A percentile compares a stretch with the other conserved stretches of the same genome.
phyloP scores from a whole-genome alignment of 64 coral and sea anemone species.

The Montipora cactus region DNA sequence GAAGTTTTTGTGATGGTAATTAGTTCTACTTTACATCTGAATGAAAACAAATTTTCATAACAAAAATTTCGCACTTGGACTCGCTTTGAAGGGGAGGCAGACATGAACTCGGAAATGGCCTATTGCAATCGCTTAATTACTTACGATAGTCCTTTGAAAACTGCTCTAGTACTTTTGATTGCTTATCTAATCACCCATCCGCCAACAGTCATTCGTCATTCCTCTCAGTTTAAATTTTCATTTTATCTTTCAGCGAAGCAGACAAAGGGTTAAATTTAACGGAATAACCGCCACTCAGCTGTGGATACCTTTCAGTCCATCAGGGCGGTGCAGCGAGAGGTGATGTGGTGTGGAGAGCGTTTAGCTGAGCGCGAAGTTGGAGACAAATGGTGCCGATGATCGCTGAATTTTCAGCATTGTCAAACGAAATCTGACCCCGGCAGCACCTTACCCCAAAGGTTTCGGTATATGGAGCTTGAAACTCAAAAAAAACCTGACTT shows the following conservation, averaged over 20 bases:
- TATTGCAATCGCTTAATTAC: too few species aligned
- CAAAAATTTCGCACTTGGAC: too few species aligned
- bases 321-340: too few species aligned
- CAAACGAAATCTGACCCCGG: too few species aligned
- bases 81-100: too few species aligned
- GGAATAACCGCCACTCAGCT: not conserved
- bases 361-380: not conserved
- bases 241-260: conserved; percentile 10
- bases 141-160: too few species aligned
- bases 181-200: not conserved
- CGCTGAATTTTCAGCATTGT: too few species aligned
- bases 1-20: too few species aligned
- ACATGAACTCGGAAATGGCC: too few species aligned
- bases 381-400: not conserved
- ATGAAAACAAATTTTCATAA: too few species aligned
- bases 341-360: not conserved
- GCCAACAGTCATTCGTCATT: not conserved
- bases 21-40: too few species aligned
- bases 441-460: not conserved
- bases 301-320: not conserved
- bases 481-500: not conserved
- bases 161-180: not conserved
- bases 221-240: not conserved
- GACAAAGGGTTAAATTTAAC: conserved; percentile 29
- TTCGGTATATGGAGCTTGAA: not conserved